Conservation (phyloP, 2,113 vertebrate genomes). For the Beaufortia kweichowensis region DNA sequence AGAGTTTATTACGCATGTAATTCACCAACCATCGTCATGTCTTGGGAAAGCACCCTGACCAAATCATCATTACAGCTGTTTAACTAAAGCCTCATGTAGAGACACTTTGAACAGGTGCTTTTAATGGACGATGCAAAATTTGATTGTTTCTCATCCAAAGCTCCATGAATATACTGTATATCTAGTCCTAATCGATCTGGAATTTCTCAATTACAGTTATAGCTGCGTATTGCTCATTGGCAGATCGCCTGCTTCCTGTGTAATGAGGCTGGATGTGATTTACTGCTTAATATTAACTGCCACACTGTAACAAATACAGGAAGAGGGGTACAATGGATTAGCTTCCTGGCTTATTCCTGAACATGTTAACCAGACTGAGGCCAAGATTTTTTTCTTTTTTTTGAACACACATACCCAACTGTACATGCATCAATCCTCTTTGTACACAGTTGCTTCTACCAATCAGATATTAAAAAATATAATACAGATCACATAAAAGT, state of each 20-base stretch:
- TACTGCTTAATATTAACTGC: slow-evolving; percentile 30
- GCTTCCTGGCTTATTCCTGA: slow-evolving; percentile 14
- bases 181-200: slow-evolving; percentile 25
- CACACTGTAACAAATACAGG: slow-evolving; percentile 33
- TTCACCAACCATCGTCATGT: slow-evolving; percentile 5
- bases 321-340: slow-evolving; percentile 25
- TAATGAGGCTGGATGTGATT: slow-evolving; percentile 10
- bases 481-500: neutral
- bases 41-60: slow-evolving; percentile 2
- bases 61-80: slow-evolving; percentile 21
- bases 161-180: neutral
- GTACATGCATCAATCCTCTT: neutral
- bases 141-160: neutral
- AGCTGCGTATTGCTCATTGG: slow-evolving; percentile 19
- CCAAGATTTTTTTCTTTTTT: slow-evolving; percentile 6
- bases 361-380: neutral
- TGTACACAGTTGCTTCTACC: neutral
- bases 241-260: slow-evolving; percentile 14
- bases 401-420: neutral
- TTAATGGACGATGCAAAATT: slow-evolving; percentile 22
- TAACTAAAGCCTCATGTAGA: neutral
- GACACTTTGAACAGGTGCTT: slow-evolving; percentile 31
- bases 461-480: neutral
- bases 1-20: slow-evolving; percentile 20
- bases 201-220: slow-evolving; percentile 10